Evolutionary conservation across 2,797 vertebrate genomes (phyloP), one percentile per base, ranked within the genome.

Genomic region (Alosa sapidissima): DNA sequence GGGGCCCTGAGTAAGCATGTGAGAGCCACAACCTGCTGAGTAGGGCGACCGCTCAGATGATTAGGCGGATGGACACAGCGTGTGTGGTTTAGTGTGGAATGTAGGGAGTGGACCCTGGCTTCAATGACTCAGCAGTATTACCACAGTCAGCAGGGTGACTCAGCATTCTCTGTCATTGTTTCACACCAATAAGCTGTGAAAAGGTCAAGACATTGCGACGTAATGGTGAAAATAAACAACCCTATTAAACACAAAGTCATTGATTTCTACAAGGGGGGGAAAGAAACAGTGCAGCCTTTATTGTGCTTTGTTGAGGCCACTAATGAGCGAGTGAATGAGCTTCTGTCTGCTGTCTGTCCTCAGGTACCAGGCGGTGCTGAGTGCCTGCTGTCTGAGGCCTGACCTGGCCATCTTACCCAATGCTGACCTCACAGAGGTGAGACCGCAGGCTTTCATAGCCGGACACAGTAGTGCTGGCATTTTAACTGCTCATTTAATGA

Each of bases 361-460:
- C 65, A 98, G 97, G 81, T 98, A 97, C 88, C 97, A 98, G 87
- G 94, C 91, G 0, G 96, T 97, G 84, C 89, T 98, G 89, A 96
- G 96, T 51, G 92, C 94, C 88, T 98, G 97, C 92, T 98, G 97
- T 89, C 93, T 98, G 84, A 94, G 96, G 90, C 95, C 96, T 60
- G 97, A 98, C 92, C 90, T 98, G 87, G 94, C 96, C 82, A 95
- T 96, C 85, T 95, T 98, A 72, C 97, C 97, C 84, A 95, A 94
- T 28, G 95, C 96, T 8, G 97, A 98, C 91, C 93, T 98, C 89
- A 98, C 97, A 36, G 96, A 98, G 96, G 97, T 98, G 93, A 83
- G 81, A 54, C 85, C 4, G 28, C 8, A 33, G 10, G 9, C 14
- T 21, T 1, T 19, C 60, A 65, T n/a, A 65, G 60, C 60, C 10